phyloP scores from a whole-genome alignment of 2,797 vertebrate species.

The Peromyscus nudipes region DNA sequence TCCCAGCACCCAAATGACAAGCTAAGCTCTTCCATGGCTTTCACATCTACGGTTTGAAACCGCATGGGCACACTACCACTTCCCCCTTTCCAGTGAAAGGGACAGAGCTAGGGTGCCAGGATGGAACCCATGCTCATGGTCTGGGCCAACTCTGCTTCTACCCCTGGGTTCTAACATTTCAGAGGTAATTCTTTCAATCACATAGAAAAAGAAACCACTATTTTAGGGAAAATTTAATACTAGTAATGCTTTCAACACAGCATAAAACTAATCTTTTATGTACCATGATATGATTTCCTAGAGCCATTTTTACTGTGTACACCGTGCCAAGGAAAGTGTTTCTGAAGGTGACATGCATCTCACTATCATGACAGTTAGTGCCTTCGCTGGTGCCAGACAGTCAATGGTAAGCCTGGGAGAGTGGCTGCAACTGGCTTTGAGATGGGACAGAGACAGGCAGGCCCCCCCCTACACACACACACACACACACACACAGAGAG shows the following conservation, averaged over 20 bases:
- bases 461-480: neutral
- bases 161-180: neutral
- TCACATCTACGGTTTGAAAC: neutral
- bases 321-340: neutral
- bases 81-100: neutral
- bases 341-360: fast-evolving
- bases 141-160: neutral
- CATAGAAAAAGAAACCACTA: neutral
- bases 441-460: neutral
- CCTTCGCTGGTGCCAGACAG: neutral
- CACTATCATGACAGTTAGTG: too few species aligned
- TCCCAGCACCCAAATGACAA: neutral
- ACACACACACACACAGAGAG: too few species aligned
- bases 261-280: neutral
- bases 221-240: neutral
- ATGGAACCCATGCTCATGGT: fast-evolving
- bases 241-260: neutral
- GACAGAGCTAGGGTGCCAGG: too few species aligned
- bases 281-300: neutral
- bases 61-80: fast-evolving
- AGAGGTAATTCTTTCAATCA: neutral
- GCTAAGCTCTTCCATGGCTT: fast-evolving
- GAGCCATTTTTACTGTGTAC: neutral
- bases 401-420: fast-evolving
- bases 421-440: fast-evolving